Conservation (phyloP, 2,113 vertebrate genomes). For the Dipodomys spectabilis region DNA sequence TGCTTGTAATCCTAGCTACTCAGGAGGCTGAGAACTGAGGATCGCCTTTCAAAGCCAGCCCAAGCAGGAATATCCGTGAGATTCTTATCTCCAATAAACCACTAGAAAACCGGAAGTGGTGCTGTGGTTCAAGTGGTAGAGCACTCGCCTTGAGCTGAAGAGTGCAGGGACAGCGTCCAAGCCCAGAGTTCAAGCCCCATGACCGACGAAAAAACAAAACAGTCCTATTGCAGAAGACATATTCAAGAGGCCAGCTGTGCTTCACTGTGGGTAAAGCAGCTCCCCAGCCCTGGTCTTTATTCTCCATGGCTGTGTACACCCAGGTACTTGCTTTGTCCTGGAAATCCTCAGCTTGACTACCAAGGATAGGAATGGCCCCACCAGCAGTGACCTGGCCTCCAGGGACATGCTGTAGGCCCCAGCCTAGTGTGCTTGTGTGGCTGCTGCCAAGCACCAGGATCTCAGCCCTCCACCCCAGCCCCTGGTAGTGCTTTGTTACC, state of each 20-base stretch:
- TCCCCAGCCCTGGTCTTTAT: not conserved
- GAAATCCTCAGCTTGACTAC: not conserved
- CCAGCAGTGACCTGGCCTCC: not conserved
- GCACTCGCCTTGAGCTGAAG: no score
- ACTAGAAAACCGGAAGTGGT: no score
- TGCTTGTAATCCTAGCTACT: no score
- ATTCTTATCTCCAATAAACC: no score
- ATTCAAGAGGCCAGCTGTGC: not conserved
- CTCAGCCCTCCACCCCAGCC: not conserved
- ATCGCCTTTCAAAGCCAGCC: no score
- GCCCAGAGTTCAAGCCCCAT: no score
- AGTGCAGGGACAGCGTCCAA: no score
- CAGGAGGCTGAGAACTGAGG: no score
- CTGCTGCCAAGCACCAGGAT: not conserved
- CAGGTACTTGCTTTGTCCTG: not conserved
- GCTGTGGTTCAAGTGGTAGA: no score
- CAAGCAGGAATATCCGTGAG: no score
- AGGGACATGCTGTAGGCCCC: not conserved
- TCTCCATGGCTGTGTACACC: not conserved
- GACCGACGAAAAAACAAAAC: no score
- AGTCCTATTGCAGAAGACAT: not conserved
- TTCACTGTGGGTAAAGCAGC: not conserved
- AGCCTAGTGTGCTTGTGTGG: not conserved
- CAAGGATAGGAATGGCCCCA: rapidly evolving
- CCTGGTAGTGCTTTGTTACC: not conserved